Percentiles rank a stretch among this genome's conserved stretches.
Evolutionary conservation across 2,888 invertebrate species (phyloP).

Genomic region (Thymelicus acteon): DNA sequence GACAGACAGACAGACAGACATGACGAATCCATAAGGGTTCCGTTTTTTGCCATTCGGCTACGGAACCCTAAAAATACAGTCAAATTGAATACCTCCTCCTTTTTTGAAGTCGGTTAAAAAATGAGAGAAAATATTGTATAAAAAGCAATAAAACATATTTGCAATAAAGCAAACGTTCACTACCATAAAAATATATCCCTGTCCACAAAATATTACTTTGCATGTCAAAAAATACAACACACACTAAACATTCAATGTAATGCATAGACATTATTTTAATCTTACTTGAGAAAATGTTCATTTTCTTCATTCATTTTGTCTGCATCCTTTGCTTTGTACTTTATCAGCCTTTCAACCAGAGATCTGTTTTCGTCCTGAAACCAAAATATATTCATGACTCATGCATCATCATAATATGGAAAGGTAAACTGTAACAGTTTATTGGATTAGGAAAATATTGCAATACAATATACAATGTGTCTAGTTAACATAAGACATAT

Average conservation of each 20-base stretch:
- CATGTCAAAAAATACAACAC: conserved; percentile 30
- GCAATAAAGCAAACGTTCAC: conserved; percentile 13
- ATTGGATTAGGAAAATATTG: too few species aligned
- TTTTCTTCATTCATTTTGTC: conserved; percentile 99
- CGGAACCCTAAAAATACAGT: too few species aligned
- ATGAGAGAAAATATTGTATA: neutral
- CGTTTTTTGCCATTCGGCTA: too few species aligned
- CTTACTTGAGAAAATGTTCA: conserved; percentile 95
- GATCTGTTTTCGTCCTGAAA: conserved; percentile 94
- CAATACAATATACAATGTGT: too few species aligned
- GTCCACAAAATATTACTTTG: conserved; percentile 14
- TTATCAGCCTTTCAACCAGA: conserved; percentile 93
- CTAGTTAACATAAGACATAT: too few species aligned
- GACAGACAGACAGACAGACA: too few species aligned
- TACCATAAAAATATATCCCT: conserved; percentile 10
- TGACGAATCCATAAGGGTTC: too few species aligned
- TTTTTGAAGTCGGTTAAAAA: too few species aligned
- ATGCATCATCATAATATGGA: too few species aligned
- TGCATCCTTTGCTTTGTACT: conserved; percentile 97
- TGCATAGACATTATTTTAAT: conserved; percentile 18
- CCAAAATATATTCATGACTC: conserved; percentile 42
- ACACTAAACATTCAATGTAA: conserved; percentile 31
- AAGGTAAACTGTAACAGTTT: too few species aligned
- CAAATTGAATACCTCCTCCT: too few species aligned
- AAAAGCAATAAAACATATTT: conserved; percentile 13